Conservation (phyloP, 2,113 vertebrate genomes). For the Tupaia chinensis region DNA sequence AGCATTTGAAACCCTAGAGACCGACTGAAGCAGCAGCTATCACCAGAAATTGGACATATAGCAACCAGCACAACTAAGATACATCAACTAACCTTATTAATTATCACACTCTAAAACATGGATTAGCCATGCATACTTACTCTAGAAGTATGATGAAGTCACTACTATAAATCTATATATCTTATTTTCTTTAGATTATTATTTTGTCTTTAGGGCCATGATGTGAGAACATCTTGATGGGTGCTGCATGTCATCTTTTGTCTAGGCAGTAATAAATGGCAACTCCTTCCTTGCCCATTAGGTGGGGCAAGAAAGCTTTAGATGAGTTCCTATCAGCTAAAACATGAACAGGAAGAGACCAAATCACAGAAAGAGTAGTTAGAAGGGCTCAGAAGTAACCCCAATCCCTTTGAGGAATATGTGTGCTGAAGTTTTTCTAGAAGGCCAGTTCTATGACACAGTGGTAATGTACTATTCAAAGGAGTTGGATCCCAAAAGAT, state of each 20-base stretch:
- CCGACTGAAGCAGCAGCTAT: slow-evolving; percentile 43
- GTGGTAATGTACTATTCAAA: no score
- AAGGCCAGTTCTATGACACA: no score
- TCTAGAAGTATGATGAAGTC: slow-evolving; percentile 13
- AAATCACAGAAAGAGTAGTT: neutral
- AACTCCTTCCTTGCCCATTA: slow-evolving; percentile 63
- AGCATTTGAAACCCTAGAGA: slow-evolving; percentile 52
- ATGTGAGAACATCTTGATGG: neutral
- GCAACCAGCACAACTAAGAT: slow-evolving; percentile 39
- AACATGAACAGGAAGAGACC: neutral
- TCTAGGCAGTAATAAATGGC: neutral
- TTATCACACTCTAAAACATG: neutral
- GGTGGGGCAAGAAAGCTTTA: slow-evolving; percentile 75
- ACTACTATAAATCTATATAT: neutral
- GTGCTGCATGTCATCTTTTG: neutral
- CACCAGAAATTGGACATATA: slow-evolving; percentile 41
- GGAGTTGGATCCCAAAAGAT: no score
- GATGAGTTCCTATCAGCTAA: neutral
- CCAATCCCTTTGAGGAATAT: neutral
- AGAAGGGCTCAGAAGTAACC: neutral
- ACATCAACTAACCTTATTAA: slow-evolving; percentile 18
- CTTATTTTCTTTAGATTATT: slow-evolving; percentile 35
- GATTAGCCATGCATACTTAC: neutral
- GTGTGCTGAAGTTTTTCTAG: neutral
- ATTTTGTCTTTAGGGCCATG: slow-evolving; percentile 23